Evolutionary conservation across 2,888 invertebrate genomes (phyloP).

Genomic region (Ischnura elegans): DNA sequence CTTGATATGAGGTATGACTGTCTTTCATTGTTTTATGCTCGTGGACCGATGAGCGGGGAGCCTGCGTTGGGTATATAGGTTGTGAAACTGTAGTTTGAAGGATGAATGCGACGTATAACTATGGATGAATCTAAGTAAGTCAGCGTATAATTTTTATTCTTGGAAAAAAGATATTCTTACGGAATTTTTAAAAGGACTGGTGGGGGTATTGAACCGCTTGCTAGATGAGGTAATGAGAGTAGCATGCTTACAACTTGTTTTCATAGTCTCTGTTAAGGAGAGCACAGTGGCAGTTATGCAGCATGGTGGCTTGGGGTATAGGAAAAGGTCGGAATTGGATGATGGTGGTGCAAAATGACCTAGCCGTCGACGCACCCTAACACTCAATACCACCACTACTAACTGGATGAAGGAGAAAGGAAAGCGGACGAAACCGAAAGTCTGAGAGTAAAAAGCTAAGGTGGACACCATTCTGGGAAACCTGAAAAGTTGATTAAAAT

Average conservation of each 20-base stretch:
- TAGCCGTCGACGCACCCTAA: too few species aligned
- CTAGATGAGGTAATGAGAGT: neutral
- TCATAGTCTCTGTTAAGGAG: neutral
- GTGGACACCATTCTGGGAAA: too few species aligned
- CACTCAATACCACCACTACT: too few species aligned
- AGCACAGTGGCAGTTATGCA: neutral
- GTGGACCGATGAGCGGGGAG: neutral
- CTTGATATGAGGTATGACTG: too few species aligned
- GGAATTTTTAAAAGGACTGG: too few species aligned
- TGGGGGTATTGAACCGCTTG: neutral
- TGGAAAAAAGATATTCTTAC: too few species aligned
- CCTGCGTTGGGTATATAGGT: neutral
- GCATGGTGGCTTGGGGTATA: neutral
- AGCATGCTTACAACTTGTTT: neutral
- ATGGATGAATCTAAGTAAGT: constrained; percentile 9
- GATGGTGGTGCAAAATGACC: too few species aligned
- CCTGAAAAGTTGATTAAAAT: too few species aligned
- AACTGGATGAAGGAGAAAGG: neutral
- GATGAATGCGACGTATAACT: constrained; percentile 15
- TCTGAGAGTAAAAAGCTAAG: too few species aligned
- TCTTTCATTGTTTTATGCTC: too few species aligned
- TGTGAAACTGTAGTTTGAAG: neutral
- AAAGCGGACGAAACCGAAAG: neutral
- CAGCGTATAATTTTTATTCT: neutral
- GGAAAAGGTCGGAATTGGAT: neutral